phyloP scores from a whole-genome alignment of 1,140 invertebrate species.

The Ceratosolen solmsi region DNA sequence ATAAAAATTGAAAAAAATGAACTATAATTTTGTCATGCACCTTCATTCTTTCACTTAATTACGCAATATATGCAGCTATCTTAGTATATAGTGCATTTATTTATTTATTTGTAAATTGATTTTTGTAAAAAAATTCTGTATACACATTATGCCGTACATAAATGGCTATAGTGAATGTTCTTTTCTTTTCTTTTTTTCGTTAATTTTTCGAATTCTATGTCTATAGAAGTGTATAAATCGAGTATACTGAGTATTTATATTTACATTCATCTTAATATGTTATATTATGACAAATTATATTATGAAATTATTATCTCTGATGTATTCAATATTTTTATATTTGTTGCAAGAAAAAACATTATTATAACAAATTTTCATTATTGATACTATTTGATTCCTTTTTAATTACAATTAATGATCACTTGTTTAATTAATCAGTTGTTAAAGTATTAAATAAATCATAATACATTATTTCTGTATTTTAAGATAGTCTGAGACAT shows the following conservation, averaged over 20 bases:
- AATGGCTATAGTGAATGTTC: neutral
- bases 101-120: constrained; percentile 24
- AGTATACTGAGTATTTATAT: neutral
- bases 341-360: too few relatives aligned
- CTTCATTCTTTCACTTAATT: constrained; percentile 14
- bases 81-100: neutral
- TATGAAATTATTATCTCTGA: too few relatives aligned
- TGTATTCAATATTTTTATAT: too few relatives aligned
- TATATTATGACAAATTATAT: too few relatives aligned
- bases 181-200: neutral
- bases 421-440: too few relatives aligned
- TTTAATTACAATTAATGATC: too few relatives aligned
- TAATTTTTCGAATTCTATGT: neutral
- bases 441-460: too few relatives aligned
- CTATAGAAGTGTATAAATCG: neutral
- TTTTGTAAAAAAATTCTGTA: constrained; percentile 23
- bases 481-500: too few relatives aligned
- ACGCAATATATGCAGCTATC: neutral
- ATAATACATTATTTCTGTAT: too few relatives aligned
- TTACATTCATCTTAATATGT: constrained; percentile 14
- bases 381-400: too few relatives aligned
- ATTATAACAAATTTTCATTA: too few relatives aligned
- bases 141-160: neutral
- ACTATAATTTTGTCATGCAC: neutral
- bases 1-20: constrained; percentile 7